Evolutionary conservation across 1,140 invertebrate genomes (phyloP).

Genomic region (Lethrus apterus): DNA sequence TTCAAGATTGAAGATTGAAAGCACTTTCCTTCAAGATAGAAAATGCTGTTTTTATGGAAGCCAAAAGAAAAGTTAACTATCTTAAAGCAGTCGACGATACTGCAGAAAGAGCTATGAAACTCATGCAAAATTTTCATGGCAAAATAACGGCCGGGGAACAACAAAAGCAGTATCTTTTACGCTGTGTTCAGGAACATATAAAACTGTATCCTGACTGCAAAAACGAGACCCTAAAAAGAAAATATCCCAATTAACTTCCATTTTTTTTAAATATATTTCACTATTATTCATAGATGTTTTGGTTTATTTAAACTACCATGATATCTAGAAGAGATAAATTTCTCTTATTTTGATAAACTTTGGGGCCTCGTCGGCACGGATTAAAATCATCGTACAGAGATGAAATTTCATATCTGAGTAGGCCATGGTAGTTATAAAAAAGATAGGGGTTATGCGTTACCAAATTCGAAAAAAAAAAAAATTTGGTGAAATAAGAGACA

Average conservation of each 20-base stretch:
- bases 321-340: background rate
- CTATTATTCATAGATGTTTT: background rate
- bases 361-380: conserved; percentile 3
- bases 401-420: conserved; percentile 7
- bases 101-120: too few species aligned
- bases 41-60: too few species aligned
- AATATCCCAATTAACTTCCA: background rate
- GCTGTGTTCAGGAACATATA: too few species aligned
- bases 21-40: too few species aligned
- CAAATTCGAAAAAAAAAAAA: background rate
- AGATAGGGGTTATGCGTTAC: conserved; percentile 5
- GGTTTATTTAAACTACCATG: background rate
- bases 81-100: too few species aligned
- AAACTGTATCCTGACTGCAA: background rate
- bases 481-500: conserved; percentile 1
- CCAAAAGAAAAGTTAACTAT: too few species aligned
- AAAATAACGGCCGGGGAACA: too few species aligned
- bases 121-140: too few species aligned
- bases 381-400: background rate
- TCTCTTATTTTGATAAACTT: conserved; percentile 3
- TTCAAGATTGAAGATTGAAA: too few species aligned
- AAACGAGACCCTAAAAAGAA: background rate
- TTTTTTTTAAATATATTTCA: background rate
- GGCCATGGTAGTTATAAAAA: background rate
- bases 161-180: too few species aligned